Evolutionary conservation across 1,140 invertebrate genomes (phyloP).

Genomic region (Laodelphax striatellus): DNA sequence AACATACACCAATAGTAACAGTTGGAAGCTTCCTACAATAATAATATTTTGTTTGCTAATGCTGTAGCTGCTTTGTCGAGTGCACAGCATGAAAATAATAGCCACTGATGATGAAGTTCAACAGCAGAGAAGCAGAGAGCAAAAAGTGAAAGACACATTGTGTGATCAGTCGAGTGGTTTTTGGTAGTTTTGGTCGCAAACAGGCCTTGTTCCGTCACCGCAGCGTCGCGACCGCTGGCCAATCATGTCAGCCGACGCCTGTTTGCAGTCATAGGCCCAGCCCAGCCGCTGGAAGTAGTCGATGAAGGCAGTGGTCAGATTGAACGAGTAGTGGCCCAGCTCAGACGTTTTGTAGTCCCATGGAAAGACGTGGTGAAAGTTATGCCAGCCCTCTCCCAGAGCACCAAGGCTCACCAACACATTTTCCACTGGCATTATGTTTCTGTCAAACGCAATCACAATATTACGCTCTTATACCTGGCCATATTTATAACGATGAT

Average conservation of each 20-base stretch:
- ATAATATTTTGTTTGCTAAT: too few relatives aligned
- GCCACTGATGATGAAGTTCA: too few relatives aligned
- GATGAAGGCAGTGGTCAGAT: slow-evolving; percentile 59
- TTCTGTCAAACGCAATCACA: slow-evolving; percentile 32
- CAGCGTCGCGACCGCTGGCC: slow-evolving; percentile 41
- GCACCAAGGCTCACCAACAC: slow-evolving; percentile 53
- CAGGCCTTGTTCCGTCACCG: slow-evolving; percentile 48
- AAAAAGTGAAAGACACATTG: too few relatives aligned
- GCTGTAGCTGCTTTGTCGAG: too few relatives aligned
- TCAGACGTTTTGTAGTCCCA: slow-evolving; percentile 85
- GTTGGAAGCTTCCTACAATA: too few relatives aligned
- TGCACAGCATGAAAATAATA: too few relatives aligned
- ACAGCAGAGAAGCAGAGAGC: too few relatives aligned
- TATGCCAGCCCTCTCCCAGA: slow-evolving; percentile 82
- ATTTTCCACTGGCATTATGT: slow-evolving; percentile 62
- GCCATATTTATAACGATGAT: too few relatives aligned
- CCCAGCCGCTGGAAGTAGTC: slow-evolving; percentile 56
- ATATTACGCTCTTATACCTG: neutral
- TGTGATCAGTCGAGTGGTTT: too few relatives aligned
- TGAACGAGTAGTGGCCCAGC: slow-evolving; percentile 49
- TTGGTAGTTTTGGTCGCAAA: slow-evolving; percentile 40
- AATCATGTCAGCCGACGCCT: slow-evolving; percentile 49
- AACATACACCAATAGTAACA: too few relatives aligned
- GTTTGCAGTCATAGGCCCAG: slow-evolving; percentile 57
- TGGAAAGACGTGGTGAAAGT: slow-evolving; percentile 87